phyloP scores from a whole-genome alignment of 2,113 vertebrate species.

The Corvus hawaiiensis region DNA sequence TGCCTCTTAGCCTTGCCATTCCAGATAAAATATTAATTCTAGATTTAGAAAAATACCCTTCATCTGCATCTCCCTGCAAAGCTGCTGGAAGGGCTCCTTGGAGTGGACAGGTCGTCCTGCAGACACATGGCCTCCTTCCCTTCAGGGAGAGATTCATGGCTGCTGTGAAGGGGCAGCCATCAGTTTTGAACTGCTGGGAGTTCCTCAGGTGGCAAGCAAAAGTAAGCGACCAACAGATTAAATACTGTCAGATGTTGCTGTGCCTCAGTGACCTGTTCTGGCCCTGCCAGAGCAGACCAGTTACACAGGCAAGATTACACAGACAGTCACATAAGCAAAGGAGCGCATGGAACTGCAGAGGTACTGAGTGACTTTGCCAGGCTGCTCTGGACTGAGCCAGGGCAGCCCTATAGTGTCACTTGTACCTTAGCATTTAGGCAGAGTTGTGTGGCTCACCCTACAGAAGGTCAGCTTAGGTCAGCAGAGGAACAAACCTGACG shows the following conservation, averaged over 20 bases:
- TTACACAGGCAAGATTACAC: not conserved
- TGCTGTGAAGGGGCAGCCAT: not conserved
- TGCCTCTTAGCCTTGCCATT: not conserved
- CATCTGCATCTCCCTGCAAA: not conserved
- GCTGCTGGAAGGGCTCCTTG: not conserved
- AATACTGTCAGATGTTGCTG: not conserved
- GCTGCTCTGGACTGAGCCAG: not conserved
- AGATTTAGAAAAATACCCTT: not conserved
- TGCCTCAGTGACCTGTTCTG: not conserved
- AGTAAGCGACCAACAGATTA: not conserved
- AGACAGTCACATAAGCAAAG: not conserved
- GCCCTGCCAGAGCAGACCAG: not conserved
- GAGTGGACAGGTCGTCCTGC: not conserved
- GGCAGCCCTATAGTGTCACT: not conserved
- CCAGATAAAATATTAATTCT: not conserved
- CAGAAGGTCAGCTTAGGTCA: not conserved
- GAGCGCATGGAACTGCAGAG: not conserved
- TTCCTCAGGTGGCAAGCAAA: not conserved
- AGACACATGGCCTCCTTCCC: not conserved
- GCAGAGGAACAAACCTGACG: rapidly evolving
- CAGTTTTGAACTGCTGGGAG: not conserved
- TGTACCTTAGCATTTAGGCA: not conserved
- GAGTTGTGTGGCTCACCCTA: not conserved
- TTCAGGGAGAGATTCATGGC: not conserved
- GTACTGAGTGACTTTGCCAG: not conserved